phyloP scores from a whole-genome alignment of 2,797 vertebrate species.

The Oreonectes daqikongensis region DNA sequence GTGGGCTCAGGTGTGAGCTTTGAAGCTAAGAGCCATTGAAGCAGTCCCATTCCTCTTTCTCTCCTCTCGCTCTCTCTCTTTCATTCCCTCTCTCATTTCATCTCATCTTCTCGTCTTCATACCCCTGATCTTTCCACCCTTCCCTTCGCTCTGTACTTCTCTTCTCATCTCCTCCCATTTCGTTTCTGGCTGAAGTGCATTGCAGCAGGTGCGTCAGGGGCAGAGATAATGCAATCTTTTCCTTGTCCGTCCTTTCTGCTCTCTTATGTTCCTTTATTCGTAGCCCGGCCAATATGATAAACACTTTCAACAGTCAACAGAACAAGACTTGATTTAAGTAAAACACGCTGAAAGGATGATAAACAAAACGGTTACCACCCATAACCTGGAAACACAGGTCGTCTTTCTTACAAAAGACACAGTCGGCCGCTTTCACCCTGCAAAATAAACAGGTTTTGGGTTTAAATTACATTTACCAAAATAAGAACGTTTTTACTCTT shows the following conservation, averaged over 20 bases:
- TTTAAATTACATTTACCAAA: background rate
- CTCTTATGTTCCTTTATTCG: conserved; percentile 38
- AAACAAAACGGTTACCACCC: conserved; percentile 34
- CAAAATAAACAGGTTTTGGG: background rate
- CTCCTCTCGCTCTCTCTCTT: conserved; percentile 37
- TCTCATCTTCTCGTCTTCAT: conserved; percentile 54
- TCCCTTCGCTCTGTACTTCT: conserved; percentile 8
- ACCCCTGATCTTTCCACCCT: conserved; percentile 41
- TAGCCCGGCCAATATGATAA: conserved; percentile 37
- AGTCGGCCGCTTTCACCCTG: background rate
- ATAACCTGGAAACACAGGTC: conserved; percentile 21
- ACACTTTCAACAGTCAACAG: conserved; percentile 38
- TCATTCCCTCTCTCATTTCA: conserved; percentile 50
- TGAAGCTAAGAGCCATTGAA: conserved; percentile 68
- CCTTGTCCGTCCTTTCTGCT: conserved; percentile 27
- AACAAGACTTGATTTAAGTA: conserved; percentile 43
- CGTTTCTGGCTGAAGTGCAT: conserved; percentile 51
- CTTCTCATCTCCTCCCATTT: conserved; percentile 46
- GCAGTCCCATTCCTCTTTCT: conserved; percentile 54
- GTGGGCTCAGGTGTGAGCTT: conserved; percentile 74
- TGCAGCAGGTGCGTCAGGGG: conserved; percentile 63
- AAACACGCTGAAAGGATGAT: conserved; percentile 37
- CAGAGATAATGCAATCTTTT: conserved; percentile 52
- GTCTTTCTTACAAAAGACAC: background rate
- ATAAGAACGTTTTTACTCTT: no score